Evolutionary conservation across 2,113 vertebrate genomes (phyloP).

Genomic region (Clarias gariepinus): DNA sequence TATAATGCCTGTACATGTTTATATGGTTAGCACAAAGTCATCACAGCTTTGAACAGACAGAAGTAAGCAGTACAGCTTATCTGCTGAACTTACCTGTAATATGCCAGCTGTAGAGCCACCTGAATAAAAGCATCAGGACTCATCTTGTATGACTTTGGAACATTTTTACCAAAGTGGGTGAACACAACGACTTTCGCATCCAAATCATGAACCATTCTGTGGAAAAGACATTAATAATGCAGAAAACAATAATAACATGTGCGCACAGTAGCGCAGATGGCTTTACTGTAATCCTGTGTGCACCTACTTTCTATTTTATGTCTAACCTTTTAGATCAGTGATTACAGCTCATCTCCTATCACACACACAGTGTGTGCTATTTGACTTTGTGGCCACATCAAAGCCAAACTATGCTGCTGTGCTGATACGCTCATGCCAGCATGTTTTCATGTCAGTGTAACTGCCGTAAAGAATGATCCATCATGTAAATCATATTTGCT

Average conservation of each 20-base stretch:
- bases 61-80: neutral
- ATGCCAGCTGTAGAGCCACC: constrained; percentile 87
- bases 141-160: constrained; percentile 87
- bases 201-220: constrained; percentile 86
- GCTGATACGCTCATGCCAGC: neutral
- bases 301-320: neutral
- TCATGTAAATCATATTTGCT: neutral
- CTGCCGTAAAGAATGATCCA: neutral
- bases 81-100: constrained; percentile 78
- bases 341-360: neutral
- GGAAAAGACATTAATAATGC: neutral
- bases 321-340: neutral
- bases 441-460: neutral
- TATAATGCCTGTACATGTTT: no score
- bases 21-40: neutral
- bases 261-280: neutral
- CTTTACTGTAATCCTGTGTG: neutral
- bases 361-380: neutral
- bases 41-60: neutral
- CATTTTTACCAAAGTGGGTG: constrained; percentile 85
- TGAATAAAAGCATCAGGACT: constrained; percentile 95
- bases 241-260: neutral
- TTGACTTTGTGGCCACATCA: neutral
- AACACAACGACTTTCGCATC: constrained; percentile 82
- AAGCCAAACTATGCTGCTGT: neutral